phyloP scores from a whole-genome alignment of 92 coral and sea anemone species.

The Bergia puertoricense region DNA sequence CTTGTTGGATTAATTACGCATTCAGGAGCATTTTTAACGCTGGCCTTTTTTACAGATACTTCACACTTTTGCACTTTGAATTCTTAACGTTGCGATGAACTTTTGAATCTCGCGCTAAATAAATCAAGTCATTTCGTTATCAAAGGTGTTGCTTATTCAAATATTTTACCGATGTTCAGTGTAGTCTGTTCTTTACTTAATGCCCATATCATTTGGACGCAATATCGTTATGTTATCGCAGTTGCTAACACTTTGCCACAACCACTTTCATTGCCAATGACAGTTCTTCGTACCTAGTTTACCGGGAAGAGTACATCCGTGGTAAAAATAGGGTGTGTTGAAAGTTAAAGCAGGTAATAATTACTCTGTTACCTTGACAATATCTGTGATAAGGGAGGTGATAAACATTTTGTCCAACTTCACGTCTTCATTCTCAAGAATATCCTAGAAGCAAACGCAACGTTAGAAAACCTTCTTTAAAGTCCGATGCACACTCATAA shows the following conservation, averaged over 20 bases:
- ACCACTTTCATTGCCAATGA: background rate
- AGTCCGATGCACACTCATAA: background rate
- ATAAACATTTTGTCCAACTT: slow-evolving; percentile 94
- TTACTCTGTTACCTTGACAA: slow-evolving; percentile 75
- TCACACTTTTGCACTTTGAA: too few species aligned
- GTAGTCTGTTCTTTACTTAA: too few species aligned
- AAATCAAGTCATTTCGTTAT: too few species aligned
- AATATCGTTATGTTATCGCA: too few species aligned
- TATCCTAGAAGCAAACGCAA: slow-evolving; percentile 63
- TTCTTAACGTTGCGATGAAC: too few species aligned
- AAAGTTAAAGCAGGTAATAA: background rate
- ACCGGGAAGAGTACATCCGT: background rate
- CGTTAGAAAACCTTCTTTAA: background rate
- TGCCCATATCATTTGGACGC: too few species aligned
- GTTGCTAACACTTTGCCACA: background rate
- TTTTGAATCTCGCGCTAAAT: too few species aligned
- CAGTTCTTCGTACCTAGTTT: background rate
- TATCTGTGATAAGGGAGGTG: slow-evolving; percentile 83
- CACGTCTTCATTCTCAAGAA: slow-evolving; percentile 91
- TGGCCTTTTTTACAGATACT: too few species aligned
- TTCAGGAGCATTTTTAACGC: too few species aligned
- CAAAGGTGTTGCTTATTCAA: too few species aligned
- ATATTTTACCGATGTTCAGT: too few species aligned
- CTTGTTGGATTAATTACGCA: too few species aligned
- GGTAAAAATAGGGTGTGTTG: background rate